phyloP scores from a whole-genome alignment of 2,797 vertebrate genomes.

The Dallia pectoralis region DNA sequence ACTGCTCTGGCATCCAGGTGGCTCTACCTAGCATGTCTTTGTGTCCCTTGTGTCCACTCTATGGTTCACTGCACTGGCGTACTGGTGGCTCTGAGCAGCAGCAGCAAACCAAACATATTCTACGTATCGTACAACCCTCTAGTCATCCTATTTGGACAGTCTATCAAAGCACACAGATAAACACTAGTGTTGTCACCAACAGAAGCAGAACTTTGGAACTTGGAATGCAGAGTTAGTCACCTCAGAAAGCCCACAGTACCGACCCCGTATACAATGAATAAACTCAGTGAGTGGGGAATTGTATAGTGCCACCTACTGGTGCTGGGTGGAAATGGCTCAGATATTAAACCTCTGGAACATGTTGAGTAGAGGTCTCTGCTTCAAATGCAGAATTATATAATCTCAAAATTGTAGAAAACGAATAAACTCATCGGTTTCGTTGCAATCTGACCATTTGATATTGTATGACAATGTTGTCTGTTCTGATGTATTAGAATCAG shows the following conservation, averaged over 20 bases:
- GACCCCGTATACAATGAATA: background rate
- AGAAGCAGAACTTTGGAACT: background rate
- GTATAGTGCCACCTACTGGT: slow-evolving; percentile 23
- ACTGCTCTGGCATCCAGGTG: background rate
- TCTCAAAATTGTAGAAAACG: slow-evolving; percentile 63
- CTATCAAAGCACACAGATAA: no score
- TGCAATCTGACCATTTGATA: slow-evolving; percentile 12
- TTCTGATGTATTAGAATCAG: no score
- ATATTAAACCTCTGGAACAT: background rate
- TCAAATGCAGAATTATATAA: slow-evolving; percentile 18
- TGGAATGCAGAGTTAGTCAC: background rate
- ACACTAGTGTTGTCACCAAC: no score
- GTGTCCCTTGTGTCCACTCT: no score
- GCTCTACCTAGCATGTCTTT: background rate
- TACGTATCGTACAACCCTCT: no score
- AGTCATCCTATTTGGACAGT: no score
- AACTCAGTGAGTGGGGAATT: slow-evolving; percentile 4
- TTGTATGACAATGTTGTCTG: background rate
- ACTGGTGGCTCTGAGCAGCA: slow-evolving; percentile 1
- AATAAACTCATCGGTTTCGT: no score
- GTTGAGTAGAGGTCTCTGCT: background rate
- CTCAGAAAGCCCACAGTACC: slow-evolving; percentile 12
- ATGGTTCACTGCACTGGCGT: background rate
- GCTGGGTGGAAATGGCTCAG: background rate
- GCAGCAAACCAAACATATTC: background rate